Percentiles rank a stretch among this genome's conserved stretches.
phyloP scores from a whole-genome alignment of 2,888 invertebrate genomes.

The Agonum fuliginosum region DNA sequence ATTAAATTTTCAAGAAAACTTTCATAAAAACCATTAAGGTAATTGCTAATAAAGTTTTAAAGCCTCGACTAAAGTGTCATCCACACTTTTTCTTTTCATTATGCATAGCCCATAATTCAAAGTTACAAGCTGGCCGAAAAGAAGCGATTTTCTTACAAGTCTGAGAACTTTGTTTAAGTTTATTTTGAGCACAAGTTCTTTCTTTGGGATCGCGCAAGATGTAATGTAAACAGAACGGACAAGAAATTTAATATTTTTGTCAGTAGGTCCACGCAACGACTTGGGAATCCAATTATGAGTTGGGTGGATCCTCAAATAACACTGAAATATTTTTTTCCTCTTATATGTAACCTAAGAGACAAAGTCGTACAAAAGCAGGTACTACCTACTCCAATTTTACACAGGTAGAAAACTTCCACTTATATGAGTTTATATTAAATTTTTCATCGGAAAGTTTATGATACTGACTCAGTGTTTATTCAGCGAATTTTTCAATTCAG shows the following conservation, averaged over 20 bases:
- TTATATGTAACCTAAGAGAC: constrained; percentile 28
- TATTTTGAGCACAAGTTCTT: constrained; percentile 6
- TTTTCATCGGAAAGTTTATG: background rate
- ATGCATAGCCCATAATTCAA: constrained; percentile 18
- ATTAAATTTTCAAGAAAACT: constrained; percentile 1
- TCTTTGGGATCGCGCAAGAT: constrained; percentile 23
- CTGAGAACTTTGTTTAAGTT: constrained; percentile 14
- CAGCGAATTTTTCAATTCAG: too few relatives aligned
- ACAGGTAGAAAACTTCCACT: background rate
- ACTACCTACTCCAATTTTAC: constrained; percentile 13
- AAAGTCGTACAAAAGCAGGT: background rate
- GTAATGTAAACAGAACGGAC: constrained; percentile 42
- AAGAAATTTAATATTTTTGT: constrained; percentile 49
- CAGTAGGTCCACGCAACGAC: constrained; percentile 32
- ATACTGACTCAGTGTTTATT: background rate
- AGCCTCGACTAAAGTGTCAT: background rate
- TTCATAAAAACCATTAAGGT: constrained; percentile 11
- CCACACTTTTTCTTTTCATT: constrained; percentile 24
- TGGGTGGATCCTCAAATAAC: constrained; percentile 28
- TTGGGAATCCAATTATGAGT: constrained; percentile 43
- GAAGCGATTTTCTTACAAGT: constrained; percentile 11
- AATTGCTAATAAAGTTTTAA: constrained; percentile 37
- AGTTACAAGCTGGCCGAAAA: background rate
- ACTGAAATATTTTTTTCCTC: constrained; percentile 29
- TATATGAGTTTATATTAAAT: constrained; percentile 20